Percentiles rank a stretch among this genome's conserved stretches.
These are phyloP conservation scores for Pseudopipra pipra DNA, from an alignment of 2,113 vertebrate species.

Conservation along the genomic window DNA sequence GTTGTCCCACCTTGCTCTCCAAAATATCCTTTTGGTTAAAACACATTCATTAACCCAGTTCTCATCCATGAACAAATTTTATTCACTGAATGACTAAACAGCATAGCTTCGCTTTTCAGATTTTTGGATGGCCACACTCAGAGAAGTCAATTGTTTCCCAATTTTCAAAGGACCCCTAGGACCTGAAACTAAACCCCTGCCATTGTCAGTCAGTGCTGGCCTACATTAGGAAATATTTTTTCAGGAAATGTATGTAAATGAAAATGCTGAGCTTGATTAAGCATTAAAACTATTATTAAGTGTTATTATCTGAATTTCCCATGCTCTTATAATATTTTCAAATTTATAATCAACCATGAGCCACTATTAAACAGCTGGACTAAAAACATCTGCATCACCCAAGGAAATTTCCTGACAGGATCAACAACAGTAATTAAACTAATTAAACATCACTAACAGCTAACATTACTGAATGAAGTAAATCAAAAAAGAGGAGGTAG, in stretches of 20 bases:
- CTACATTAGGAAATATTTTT: neutral
- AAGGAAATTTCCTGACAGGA: neutral
- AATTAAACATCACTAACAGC: neutral
- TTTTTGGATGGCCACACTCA: neutral
- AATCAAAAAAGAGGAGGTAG: neutral
- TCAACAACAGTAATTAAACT: constrained; percentile 21
- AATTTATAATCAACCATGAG: constrained; percentile 1
- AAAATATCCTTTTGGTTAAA: neutral
- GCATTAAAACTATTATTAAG: neutral
- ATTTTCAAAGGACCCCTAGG: neutral
- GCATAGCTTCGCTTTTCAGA: neutral
- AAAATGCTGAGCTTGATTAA: constrained; percentile 25
- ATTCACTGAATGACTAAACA: neutral
- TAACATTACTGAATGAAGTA: neutral
- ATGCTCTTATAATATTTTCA: neutral
- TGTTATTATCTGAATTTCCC: constrained; percentile 5
- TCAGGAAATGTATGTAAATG: neutral
- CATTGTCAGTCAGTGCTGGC: neutral
- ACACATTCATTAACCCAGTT: neutral
- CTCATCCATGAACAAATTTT: neutral
- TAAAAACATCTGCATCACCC: neutral
- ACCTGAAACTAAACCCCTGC: neutral
- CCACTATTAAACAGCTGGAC: neutral
- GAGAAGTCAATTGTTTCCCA: neutral
- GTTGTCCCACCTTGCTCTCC: neutral